These are phyloP conservation scores for Pediacus dermestoides DNA, from an alignment of 2,888 invertebrate genomes.

Conservation along the genomic window DNA sequence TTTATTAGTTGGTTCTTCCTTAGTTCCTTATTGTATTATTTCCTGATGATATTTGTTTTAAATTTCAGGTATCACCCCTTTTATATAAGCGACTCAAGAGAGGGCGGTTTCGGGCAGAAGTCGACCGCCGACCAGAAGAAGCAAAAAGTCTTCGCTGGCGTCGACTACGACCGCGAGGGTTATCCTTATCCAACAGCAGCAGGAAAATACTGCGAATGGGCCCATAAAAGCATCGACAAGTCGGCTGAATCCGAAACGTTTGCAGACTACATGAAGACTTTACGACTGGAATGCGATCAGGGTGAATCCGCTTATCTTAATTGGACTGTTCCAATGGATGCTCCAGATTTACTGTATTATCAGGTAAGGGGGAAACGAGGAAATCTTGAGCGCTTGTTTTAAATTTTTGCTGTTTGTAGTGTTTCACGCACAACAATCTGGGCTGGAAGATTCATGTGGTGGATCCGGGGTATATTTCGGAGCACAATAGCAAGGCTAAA, in stretches of 20 bases:
- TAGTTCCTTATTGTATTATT: constrained; percentile 2
- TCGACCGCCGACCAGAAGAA: constrained; percentile 63
- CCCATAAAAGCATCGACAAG: constrained; percentile 73
- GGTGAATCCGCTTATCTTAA: constrained; percentile 73
- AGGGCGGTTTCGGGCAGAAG: constrained; percentile 84
- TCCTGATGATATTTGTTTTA: too few species aligned
- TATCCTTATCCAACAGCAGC: constrained; percentile 78
- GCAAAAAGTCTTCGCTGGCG: constrained; percentile 72
- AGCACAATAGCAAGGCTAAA: constrained; percentile 37
- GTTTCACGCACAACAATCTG: constrained; percentile 86
- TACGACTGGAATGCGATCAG: constrained; percentile 70
- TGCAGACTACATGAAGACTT: constrained; percentile 70
- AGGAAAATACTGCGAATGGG: constrained; percentile 86
- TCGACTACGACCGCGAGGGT: constrained; percentile 70
- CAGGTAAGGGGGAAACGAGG: too few species aligned
- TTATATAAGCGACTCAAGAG: constrained; percentile 82
- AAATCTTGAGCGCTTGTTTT: too few species aligned
- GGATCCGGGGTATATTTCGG: constrained; percentile 59
- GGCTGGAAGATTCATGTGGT: constrained; percentile 92
- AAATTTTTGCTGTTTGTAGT: constrained; percentile 57
- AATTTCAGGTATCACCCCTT: constrained; percentile 75
- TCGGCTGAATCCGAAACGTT: constrained; percentile 71
- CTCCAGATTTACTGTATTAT: constrained; percentile 82
- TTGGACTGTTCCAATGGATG: constrained; percentile 83
- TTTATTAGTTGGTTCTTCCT: constrained; percentile 1